Evolutionary conservation across 2,888 invertebrate species (phyloP).

Genomic region (Prosopocoilus inquinatus): DNA sequence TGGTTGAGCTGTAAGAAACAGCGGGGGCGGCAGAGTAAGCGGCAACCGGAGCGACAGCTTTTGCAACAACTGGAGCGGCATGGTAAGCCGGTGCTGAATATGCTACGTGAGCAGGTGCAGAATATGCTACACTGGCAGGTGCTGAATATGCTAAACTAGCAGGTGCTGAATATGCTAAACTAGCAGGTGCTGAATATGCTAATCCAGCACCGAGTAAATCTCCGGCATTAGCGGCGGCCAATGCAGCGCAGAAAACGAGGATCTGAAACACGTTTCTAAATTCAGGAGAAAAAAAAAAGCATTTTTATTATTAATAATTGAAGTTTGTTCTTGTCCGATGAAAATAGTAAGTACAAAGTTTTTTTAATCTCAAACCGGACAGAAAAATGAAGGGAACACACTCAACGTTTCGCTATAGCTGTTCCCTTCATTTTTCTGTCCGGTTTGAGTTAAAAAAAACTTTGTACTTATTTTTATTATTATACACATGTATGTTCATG

Average conservation of each 20-base stretch:
- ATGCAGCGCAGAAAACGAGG: slow-evolving; percentile 22
- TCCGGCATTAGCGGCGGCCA: slow-evolving; percentile 24
- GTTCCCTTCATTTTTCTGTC: too few relatives aligned
- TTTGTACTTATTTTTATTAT: too few relatives aligned
- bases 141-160: slow-evolving; percentile 12
- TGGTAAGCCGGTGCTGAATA: slow-evolving; percentile 9
- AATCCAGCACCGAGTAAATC: slow-evolving; percentile 11
- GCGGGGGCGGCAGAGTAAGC: slow-evolving; percentile 14
- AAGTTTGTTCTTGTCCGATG: too few relatives aligned
- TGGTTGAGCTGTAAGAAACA: slow-evolving; percentile 15
- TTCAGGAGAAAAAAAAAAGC: too few relatives aligned
- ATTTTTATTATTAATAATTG: too few relatives aligned
- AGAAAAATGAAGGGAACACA: too few relatives aligned
- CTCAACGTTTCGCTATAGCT: too few relatives aligned
- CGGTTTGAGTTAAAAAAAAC: too few relatives aligned
- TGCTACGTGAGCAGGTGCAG: slow-evolving; percentile 11
- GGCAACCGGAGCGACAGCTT: slow-evolving; percentile 17
- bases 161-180: slow-evolving; percentile 13
- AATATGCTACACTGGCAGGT: slow-evolving; percentile 3
- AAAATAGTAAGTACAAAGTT: too few relatives aligned
- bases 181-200: slow-evolving; percentile 17
- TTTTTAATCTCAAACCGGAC: too few relatives aligned
- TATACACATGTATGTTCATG: too few relatives aligned
- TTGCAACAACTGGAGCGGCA: slow-evolving; percentile 20
- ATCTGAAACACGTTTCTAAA: slow-evolving; percentile 22